Evolutionary conservation across 2,113 vertebrate species (phyloP).

Genomic region (Micromys minutus): DNA sequence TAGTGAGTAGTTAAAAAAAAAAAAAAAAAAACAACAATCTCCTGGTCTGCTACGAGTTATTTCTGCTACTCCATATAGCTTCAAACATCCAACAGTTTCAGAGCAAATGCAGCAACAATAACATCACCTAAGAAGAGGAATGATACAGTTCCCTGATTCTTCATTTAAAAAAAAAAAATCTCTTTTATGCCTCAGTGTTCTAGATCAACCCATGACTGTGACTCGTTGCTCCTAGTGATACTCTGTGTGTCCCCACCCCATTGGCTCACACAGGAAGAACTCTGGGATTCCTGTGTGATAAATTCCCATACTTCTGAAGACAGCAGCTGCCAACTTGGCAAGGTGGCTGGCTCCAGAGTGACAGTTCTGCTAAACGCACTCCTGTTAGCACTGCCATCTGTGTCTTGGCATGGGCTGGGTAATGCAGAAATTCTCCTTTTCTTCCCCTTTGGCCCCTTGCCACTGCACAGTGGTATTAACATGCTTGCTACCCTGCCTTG

Average conservation of each 20-base stretch:
- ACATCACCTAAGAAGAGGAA: neutral
- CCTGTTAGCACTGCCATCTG: constrained; percentile 57
- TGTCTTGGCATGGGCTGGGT: constrained; percentile 22
- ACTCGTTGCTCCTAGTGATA: constrained; percentile 1
- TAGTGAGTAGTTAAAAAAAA: neutral
- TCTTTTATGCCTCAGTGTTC: constrained; percentile 16
- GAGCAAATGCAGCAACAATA: neutral
- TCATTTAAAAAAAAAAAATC: neutral
- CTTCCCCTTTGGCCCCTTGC: constrained; percentile 12
- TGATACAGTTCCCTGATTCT: neutral
- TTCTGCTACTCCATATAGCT: neutral
- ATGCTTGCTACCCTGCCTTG: neutral
- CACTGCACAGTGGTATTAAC: neutral
- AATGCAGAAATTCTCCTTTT: constrained; percentile 25
- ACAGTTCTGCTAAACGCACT: constrained; percentile 58
- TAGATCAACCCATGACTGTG: neutral
- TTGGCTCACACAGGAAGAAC: neutral
- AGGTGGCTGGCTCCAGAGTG: neutral
- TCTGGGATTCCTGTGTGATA: constrained; percentile 22
- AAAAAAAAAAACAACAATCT: neutral
- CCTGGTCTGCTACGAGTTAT: neutral
- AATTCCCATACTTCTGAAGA: constrained; percentile 30
- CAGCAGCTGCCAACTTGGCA: constrained; percentile 52
- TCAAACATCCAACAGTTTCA: neutral
- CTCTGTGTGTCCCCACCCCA: neutral